phyloP scores from a whole-genome alignment of 2,888 invertebrate species.

The Sericinus montela region DNA sequence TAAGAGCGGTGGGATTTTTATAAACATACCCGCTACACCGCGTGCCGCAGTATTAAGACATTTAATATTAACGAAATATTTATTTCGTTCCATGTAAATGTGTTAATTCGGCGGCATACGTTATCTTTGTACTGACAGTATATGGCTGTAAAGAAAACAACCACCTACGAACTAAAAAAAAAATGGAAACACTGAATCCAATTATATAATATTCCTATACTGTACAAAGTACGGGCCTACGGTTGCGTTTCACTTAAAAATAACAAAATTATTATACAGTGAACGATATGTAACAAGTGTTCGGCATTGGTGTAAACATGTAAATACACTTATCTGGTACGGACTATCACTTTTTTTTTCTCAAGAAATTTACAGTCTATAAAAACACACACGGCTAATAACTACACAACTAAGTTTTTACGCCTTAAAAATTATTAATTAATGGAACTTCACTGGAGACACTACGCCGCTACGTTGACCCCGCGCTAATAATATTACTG shows the following conservation, averaged over 20 bases:
- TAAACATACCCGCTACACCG: slow-evolving; percentile 59
- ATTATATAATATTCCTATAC: slow-evolving; percentile 6
- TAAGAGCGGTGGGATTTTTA: slow-evolving; percentile 65
- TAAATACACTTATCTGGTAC: slow-evolving; percentile 67
- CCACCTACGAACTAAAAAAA: slow-evolving; percentile 21
- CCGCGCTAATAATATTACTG: neutral
- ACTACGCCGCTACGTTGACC: slow-evolving; percentile 11
- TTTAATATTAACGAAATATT: slow-evolving; percentile 22
- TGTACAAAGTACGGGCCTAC: slow-evolving; percentile 9
- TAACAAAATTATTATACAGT: slow-evolving; percentile 47
- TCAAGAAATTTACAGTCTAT: slow-evolving; percentile 23
- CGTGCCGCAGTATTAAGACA: slow-evolving; percentile 52
- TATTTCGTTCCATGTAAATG: slow-evolving; percentile 25
- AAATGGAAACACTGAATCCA: neutral
- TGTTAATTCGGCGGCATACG: slow-evolving; percentile 45
- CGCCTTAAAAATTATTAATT: slow-evolving; percentile 20
- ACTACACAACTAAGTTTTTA: slow-evolving; percentile 32
- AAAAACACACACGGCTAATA: slow-evolving; percentile 35
- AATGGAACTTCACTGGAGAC: slow-evolving; percentile 25
- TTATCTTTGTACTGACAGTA: slow-evolving; percentile 43
- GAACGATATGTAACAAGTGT: slow-evolving; percentile 76
- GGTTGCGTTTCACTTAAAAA: slow-evolving; percentile 11
- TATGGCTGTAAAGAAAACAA: slow-evolving; percentile 30
- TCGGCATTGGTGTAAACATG: slow-evolving; percentile 42
- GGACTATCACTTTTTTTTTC: slow-evolving; percentile 38